Percentiles rank a stretch among this genome's conserved stretches.
Evolutionary conservation across 1,140 invertebrate species (phyloP).

Genomic region (Gonioctena quinquepunctata): DNA sequence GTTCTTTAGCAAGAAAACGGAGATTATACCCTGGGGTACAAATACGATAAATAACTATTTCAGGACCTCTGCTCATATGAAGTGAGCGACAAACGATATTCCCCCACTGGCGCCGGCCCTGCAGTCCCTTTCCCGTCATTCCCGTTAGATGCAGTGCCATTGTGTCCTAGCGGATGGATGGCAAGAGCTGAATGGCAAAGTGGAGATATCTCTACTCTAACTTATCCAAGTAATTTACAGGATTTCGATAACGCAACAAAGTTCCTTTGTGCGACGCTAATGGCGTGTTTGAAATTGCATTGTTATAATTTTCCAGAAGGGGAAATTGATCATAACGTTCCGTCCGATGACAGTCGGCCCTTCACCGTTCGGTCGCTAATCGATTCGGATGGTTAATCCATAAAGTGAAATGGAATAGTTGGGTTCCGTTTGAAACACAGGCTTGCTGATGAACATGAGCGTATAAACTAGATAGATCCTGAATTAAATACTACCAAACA

Average conservation of each 20-base stretch:
- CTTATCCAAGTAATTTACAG: neutral
- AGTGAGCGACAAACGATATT: too few species aligned
- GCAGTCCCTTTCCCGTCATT: neutral
- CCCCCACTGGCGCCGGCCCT: too few species aligned
- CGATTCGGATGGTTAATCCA: neutral
- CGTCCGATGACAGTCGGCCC: neutral
- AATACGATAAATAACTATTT: too few species aligned
- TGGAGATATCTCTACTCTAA: neutral
- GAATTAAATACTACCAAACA: too few species aligned
- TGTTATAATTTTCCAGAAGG: neutral
- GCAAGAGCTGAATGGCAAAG: neutral
- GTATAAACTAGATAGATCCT: too few species aligned
- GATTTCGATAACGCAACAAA: neutral
- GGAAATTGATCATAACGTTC: neutral
- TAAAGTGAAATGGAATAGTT: too few species aligned
- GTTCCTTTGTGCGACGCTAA: neutral
- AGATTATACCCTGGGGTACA: too few species aligned
- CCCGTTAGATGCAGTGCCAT: neutral
- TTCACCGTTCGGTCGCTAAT: neutral
- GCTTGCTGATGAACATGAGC: too few species aligned
- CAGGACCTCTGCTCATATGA: too few species aligned
- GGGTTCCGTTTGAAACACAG: too few species aligned
- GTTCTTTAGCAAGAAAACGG: too few species aligned
- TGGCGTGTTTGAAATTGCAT: neutral
- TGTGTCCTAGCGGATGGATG: neutral